phyloP scores from a whole-genome alignment of 2,113 vertebrate genomes.

The Eidolon helvum region DNA sequence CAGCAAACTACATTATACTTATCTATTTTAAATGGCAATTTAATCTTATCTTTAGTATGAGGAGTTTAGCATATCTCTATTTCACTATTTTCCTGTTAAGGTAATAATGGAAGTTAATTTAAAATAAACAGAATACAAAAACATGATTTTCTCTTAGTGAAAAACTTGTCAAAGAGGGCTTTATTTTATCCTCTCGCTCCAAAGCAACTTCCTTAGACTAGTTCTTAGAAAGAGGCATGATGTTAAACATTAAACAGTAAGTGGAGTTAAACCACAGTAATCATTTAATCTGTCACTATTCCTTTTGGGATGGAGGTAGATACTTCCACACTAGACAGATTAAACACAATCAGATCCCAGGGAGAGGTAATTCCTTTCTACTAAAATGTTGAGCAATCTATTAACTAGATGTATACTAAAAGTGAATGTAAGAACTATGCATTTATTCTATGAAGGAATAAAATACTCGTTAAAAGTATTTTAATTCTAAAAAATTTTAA shows the following conservation, averaged over 20 bases:
- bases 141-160: not conserved
- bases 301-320: not conserved
- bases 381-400: not conserved
- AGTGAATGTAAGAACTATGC: not conserved
- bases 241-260: not conserved
- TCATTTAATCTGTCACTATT: not conserved
- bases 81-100: not conserved
- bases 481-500: too few relatives aligned
- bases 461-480: not conserved
- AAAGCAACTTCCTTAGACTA: not conserved
- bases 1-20: not conserved
- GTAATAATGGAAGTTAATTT: not conserved
- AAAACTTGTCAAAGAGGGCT: not conserved
- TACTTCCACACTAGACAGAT: not conserved
- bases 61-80: not conserved
- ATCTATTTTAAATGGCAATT: conserved; percentile 3
- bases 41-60: not conserved
- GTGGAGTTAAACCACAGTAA: not conserved
- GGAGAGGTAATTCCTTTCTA: not conserved
- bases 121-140: conserved; percentile 20
- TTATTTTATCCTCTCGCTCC: not conserved
- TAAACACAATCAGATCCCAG: not conserved
- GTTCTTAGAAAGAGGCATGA: not conserved
- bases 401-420: not conserved
- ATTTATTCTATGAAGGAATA: not conserved